A percentile compares a stretch with the other conserved stretches of the same genome.
Conservation (phyloP, 2,797 vertebrate species). For the Hozukius guyotensis region DNA sequence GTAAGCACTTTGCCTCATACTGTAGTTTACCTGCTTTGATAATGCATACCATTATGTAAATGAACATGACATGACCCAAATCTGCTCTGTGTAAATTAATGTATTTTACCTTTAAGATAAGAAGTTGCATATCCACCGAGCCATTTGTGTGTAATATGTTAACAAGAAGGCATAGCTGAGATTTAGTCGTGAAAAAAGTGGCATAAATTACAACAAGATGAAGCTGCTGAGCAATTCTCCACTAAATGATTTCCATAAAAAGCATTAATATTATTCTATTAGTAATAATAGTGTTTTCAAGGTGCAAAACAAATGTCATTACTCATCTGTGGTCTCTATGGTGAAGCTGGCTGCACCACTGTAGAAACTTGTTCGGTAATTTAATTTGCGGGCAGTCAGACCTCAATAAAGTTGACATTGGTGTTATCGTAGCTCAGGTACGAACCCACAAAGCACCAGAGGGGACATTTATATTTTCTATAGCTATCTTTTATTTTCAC, state of each 20-base stretch:
- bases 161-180: slow-evolving; percentile 58
- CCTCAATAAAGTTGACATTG: neutral
- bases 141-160: slow-evolving; percentile 69
- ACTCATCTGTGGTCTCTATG: slow-evolving; percentile 41
- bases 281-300: slow-evolving; percentile 60
- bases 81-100: slow-evolving; percentile 83
- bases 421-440: neutral
- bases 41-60: slow-evolving; percentile 84
- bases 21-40: slow-evolving; percentile 80
- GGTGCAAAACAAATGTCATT: slow-evolving; percentile 62
- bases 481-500: neutral
- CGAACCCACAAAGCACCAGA: neutral
- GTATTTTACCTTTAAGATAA: slow-evolving; percentile 83
- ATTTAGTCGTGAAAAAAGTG: slow-evolving; percentile 68
- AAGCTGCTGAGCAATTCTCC: slow-evolving; percentile 60
- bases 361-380: neutral
- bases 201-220: slow-evolving; percentile 74
- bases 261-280: slow-evolving; percentile 58
- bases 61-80: slow-evolving; percentile 81
- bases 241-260: slow-evolving; percentile 70
- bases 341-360: slow-evolving; percentile 3
- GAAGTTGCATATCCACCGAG: slow-evolving; percentile 56
- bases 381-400: neutral
- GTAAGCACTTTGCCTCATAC: slow-evolving; percentile 71
- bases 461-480: neutral